Percentiles rank a stretch among this genome's conserved stretches.
Conservation (phyloP, 2,113 vertebrate species). For the Gobiocypris rarus region DNA sequence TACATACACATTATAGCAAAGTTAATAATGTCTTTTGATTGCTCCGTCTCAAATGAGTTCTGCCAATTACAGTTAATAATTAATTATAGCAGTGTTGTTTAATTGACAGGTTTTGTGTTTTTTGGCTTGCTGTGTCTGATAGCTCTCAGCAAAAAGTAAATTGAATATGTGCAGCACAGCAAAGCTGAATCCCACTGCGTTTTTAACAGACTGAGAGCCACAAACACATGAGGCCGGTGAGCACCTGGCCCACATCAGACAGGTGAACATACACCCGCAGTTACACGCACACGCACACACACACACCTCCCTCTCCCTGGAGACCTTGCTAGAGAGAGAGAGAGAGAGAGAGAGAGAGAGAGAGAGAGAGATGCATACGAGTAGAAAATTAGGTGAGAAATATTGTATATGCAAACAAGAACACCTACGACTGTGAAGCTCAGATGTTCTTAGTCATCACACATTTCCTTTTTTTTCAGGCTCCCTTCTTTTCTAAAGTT, state of each 20-base stretch:
- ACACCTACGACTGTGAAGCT: slow-evolving; percentile 24
- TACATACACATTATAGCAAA: not conserved
- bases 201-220: not conserved
- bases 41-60: not conserved
- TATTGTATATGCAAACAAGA: slow-evolving; percentile 37
- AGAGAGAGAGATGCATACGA: not conserved
- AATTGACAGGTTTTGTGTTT: slow-evolving; percentile 4
- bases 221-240: not conserved
- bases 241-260: not conserved
- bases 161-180: not conserved
- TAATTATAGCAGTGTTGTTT: not conserved
- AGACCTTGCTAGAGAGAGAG: not conserved
- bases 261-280: slow-evolving; percentile 2
- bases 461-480: slow-evolving; percentile 19
- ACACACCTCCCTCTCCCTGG: not conserved
- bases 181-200: not conserved
- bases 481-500: slow-evolving; percentile 4
- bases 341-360: slow-evolving; percentile 1
- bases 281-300: not conserved
- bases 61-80: slow-evolving; percentile 8
- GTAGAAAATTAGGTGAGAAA: slow-evolving; percentile 4
- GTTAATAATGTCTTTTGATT: not conserved
- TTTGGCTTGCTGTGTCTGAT: slow-evolving; percentile 5
- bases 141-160: not conserved
- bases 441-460: slow-evolving; percentile 35